Percentiles rank a stretch among this genome's conserved stretches.
These are phyloP conservation scores for Temnothorax nylanderi DNA, from an alignment of 1,140 invertebrate genomes.

Conservation along the genomic window DNA sequence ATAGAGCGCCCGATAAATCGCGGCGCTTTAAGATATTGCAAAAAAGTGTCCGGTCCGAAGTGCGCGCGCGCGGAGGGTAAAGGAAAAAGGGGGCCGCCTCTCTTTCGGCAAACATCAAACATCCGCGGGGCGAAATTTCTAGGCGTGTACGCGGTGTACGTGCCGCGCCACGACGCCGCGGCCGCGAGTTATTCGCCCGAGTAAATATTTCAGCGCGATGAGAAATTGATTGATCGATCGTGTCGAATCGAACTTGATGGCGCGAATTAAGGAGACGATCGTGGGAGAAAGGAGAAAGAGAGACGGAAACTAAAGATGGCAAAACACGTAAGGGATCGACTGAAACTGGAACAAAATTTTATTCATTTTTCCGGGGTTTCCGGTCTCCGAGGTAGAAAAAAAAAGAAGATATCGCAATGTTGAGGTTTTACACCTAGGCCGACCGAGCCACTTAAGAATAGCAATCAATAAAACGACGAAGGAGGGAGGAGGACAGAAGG, in stretches of 20 bases:
- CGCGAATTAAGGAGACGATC: not conserved
- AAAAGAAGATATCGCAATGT: not conserved
- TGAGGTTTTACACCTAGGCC: not conserved
- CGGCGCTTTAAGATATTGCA: not conserved
- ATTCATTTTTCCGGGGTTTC: not conserved
- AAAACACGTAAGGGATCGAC: not conserved
- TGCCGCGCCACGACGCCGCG: not conserved
- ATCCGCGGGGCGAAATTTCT: not conserved
- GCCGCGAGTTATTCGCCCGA: not conserved
- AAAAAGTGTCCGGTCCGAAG: too few species aligned
- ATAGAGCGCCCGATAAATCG: not conserved
- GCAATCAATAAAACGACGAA: slow-evolving; percentile 12
- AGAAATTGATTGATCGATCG: slow-evolving; percentile 36
- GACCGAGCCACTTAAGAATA: slow-evolving; percentile 2
- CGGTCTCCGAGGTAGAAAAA: not conserved
- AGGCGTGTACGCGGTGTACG: not conserved
- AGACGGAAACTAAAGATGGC: not conserved
- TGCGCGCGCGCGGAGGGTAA: not conserved
- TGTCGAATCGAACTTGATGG: not conserved
- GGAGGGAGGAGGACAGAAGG: not conserved
- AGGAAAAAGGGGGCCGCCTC: not conserved
- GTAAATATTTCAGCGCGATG: slow-evolving; percentile 29
- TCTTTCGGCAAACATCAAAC: not conserved
- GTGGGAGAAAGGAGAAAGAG: not conserved
- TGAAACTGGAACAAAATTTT: not conserved